Evolutionary conservation across 1,140 invertebrate species (phyloP), one percentile per base, ranked within the genome.

Genomic region (Trichogramma pretiosum): DNA sequence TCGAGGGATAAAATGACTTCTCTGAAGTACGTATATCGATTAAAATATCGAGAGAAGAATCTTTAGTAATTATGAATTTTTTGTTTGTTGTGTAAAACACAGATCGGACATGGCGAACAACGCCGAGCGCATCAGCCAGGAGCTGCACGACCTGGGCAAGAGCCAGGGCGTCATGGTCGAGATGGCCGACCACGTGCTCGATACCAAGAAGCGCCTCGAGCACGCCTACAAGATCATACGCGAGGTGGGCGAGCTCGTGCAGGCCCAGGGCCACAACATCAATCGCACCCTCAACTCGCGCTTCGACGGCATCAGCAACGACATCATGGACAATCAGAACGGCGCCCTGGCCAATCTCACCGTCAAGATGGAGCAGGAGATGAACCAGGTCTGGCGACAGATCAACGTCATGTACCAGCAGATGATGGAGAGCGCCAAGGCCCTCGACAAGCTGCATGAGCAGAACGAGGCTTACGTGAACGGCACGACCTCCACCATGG

Each of bases 351-450:
- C 77, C 3, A 90, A 91, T 65, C 63, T 91, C 19, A 90, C 82
- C 5, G 71, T 73, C 0, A 83, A 85, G 56, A 82, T 93, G 61
- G 87, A 90, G 56, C 73, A 80, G 18, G 87, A 90, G 59, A 86
- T 93, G 63, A 82, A 82, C 45, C 26, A 78, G 69, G 86, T 91
- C 2, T 90, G 87, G 87, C 68, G 85, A 14, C 87, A 89, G 68
- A 89, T 90, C 54, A 85, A 87, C 48, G 87, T 89, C 14, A 89
- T 93, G 85, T 85, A 89, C 63, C 80, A 85, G 51, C 85, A 90
- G 60, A 80, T 92, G 58, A 81, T 78, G 14, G 78, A 83, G 39
- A 90, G 81, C 59, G 81, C 84, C 8, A 77, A 78, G 33, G 76
- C 84, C 3, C 65, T 93, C 3, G 82, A 84, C 41, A 76, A 79